These are phyloP conservation scores for Clistopyga incitator DNA, from an alignment of 2,888 invertebrate genomes.

Conservation along the genomic window DNA sequence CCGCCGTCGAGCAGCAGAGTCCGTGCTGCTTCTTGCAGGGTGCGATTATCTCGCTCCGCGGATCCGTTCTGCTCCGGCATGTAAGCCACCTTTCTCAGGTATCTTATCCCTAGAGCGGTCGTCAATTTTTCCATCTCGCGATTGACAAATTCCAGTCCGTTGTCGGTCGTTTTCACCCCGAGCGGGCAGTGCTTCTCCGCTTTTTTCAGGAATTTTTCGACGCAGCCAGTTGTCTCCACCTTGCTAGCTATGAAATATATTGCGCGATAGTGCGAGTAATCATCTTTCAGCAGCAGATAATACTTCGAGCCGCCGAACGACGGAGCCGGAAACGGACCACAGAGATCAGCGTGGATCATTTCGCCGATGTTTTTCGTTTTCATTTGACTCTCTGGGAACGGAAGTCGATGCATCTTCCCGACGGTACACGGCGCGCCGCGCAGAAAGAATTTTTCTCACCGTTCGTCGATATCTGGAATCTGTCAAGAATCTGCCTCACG, in stretches of 20 bases:
- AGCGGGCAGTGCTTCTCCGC: slow-evolving; percentile 37
- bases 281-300: slow-evolving; percentile 57
- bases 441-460: slow-evolving; percentile 41
- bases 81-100: slow-evolving; percentile 50
- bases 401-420: slow-evolving; percentile 57
- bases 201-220: slow-evolving; percentile 51
- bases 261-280: slow-evolving; percentile 48
- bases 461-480: slow-evolving; percentile 24
- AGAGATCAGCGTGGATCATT: slow-evolving; percentile 65
- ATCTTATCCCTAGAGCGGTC: slow-evolving; percentile 6
- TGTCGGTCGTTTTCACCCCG: slow-evolving; percentile 40
- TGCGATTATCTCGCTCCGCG: slow-evolving; percentile 54
- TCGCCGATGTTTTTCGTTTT: slow-evolving; percentile 54
- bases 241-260: slow-evolving; percentile 54
- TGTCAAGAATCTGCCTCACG: slow-evolving; percentile 53
- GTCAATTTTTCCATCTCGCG: neutral
- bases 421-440: slow-evolving; percentile 35
- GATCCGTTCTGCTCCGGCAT: slow-evolving; percentile 58
- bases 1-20: slow-evolving; percentile 39
- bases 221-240: slow-evolving; percentile 13
- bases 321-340: slow-evolving; percentile 62
- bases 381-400: slow-evolving; percentile 49
- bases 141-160: neutral
- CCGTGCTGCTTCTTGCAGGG: slow-evolving; percentile 51
- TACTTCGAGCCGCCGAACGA: slow-evolving; percentile 54